Evolutionary conservation across 2,113 vertebrate genomes (phyloP).

Genomic region (Asarcornis scutulata): DNA sequence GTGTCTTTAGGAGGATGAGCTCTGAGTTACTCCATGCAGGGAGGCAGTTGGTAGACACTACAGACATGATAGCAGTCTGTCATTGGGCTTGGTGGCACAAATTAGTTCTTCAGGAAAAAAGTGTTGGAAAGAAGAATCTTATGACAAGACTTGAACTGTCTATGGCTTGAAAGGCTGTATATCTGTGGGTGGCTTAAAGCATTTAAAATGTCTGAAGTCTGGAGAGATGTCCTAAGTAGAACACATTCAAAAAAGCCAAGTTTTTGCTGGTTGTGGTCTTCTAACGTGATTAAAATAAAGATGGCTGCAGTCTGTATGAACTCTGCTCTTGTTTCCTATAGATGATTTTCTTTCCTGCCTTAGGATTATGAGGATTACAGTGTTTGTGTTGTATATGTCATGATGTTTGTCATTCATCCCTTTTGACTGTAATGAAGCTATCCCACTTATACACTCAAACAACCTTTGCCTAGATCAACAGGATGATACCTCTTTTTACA

Average conservation of each 20-base stretch:
- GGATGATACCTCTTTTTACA: not conserved
- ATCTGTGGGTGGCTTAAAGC: not conserved
- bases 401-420: not conserved
- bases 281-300: not conserved
- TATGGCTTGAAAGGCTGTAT: not conserved
- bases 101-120: not conserved
- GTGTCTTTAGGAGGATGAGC: not conserved
- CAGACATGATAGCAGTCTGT: accelerated
- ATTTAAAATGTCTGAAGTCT: not conserved
- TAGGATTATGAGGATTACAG: not conserved
- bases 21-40: not conserved
- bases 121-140: not conserved
- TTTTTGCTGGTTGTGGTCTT: not conserved
- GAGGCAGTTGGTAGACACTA: not conserved
- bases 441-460: not conserved
- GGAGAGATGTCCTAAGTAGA: not conserved
- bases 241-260: not conserved
- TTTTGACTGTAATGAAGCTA: not conserved
- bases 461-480: not conserved
- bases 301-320: not conserved
- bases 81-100: not conserved
- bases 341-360: not conserved
- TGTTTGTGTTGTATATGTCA: not conserved
- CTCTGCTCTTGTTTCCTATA: not conserved
- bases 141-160: not conserved